These are phyloP conservation scores for Calliopum simillimum DNA, from an alignment of 2,888 invertebrate genomes.

Conservation along the genomic window DNA sequence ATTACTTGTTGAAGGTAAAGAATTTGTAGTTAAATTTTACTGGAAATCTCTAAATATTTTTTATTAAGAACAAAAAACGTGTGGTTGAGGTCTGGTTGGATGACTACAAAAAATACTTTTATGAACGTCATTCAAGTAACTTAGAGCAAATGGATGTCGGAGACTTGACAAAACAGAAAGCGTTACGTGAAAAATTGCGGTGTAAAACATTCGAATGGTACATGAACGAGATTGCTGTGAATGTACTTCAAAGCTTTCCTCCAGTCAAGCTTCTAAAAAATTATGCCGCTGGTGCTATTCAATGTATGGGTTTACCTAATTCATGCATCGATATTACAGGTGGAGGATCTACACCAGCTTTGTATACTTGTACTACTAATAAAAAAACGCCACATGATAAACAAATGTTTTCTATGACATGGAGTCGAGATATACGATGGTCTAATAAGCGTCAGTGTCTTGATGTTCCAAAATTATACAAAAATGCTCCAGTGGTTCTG, in stretches of 20 bases:
- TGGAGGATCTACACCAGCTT: constrained; percentile 56
- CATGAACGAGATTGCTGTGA: no score
- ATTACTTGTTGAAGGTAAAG: no score
- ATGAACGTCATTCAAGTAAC: constrained; percentile 78
- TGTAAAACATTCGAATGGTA: no score
- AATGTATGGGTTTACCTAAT: constrained; percentile 72
- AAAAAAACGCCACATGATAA: constrained; percentile 54
- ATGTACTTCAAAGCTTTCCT: constrained; percentile 87
- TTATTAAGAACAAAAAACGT: constrained; percentile 82
- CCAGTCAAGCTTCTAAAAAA: constrained; percentile 83
- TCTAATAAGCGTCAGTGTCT: no score
- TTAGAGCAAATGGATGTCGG: constrained; percentile 82
- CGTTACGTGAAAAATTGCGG: no score
- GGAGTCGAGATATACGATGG: no score
- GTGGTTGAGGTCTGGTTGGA: constrained; percentile 97
- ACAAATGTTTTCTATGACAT: constrained; percentile 59
- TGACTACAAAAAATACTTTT: constrained; percentile 84
- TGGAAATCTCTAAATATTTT: no score
- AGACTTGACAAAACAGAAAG: constrained; percentile 78
- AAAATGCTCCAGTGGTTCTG: no score
- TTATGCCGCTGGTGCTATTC: constrained; percentile 84
- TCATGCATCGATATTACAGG: constrained; percentile 77
- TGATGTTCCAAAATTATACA: no score
- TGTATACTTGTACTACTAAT: constrained; percentile 58
- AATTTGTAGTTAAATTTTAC: no score